Conservation (phyloP, 2,113 vertebrate species). For the Labeo rohita region DNA sequence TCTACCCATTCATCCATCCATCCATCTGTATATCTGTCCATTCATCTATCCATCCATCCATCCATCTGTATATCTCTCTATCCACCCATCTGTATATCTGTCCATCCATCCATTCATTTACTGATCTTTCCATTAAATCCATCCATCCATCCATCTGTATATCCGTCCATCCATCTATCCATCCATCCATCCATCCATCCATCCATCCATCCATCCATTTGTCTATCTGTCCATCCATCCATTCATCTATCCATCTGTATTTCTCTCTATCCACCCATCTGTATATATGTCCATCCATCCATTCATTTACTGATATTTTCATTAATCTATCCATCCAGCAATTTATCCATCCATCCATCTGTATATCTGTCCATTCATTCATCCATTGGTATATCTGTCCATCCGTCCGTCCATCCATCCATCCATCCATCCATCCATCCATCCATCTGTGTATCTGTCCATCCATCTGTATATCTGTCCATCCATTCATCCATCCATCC, state of each 20-base stretch:
- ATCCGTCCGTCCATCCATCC: not conserved
- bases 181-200: not conserved
- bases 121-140: not conserved
- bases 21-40: not conserved
- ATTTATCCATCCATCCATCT: not conserved
- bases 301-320: rapidly evolving
- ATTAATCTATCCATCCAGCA: not conserved
- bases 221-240: not conserved
- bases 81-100: not conserved
- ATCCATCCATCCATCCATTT: not conserved
- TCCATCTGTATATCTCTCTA: rapidly evolving
- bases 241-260: not conserved
- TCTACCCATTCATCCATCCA: not conserved
- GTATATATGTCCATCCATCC: not conserved
- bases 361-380: rapidly evolving
- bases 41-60: not conserved
- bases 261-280: not conserved
- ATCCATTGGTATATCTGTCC: not conserved
- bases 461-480: not conserved
- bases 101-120: rapidly evolving
- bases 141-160: not conserved
- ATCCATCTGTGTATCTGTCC: not conserved
- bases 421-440: not conserved
- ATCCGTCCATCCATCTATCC: rapidly evolving
- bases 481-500: not conserved